Evolutionary conservation across 64 coral and sea anemone genomes (phyloP), one percentile per base, ranked within the genome.

Genomic region (Catalaphyllia jardinei): DNA sequence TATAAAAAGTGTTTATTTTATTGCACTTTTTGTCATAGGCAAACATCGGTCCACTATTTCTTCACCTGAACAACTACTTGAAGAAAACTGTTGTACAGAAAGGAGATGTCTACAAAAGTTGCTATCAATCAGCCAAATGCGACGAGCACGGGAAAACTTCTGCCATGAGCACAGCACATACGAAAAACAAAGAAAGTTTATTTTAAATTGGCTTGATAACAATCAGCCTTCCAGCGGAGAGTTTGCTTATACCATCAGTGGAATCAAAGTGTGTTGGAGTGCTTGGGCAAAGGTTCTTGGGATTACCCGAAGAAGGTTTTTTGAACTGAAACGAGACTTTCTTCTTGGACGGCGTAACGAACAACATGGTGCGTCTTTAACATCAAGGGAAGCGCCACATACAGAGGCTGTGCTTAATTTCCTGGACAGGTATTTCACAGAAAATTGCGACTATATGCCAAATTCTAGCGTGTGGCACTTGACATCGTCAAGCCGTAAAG

Each of bases 371-470:
- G 29, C 86, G 0, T 88, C 73, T 3, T 35, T 77, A 39, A 88
- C 52, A 4, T 19, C 61, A 1, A 62, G 75, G 46, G 71, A 35
- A 31, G 61, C 2, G 1, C 29, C 29, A 1, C n/a, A 39, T 8
- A 35, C 15, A 0, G 73, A 88, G 31, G 55, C 55, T 14, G 31
- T 33, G 2, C 2, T 77, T 3, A 22, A 88, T 22, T 88, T 88
- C 4, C 31, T 77, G 13, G 27, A 77, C 10, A 76, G 72, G 28
- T 88, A 88, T 52, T 88, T 88, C 60, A 54, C 52, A 14, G 86
- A 88, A 20, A 88, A 88, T 27, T 88, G 86, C 72, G 73, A 88
- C 24, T 88, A 88, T 30, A 42, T 77, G 54, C 86, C 72, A 2
- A 88, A 54, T 11, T 31, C 51, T 20, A 22, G 33, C 10, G 10